Evolutionary conservation across 2,113 vertebrate species (phyloP).

Genomic region (Clarias batrachus): DNA sequence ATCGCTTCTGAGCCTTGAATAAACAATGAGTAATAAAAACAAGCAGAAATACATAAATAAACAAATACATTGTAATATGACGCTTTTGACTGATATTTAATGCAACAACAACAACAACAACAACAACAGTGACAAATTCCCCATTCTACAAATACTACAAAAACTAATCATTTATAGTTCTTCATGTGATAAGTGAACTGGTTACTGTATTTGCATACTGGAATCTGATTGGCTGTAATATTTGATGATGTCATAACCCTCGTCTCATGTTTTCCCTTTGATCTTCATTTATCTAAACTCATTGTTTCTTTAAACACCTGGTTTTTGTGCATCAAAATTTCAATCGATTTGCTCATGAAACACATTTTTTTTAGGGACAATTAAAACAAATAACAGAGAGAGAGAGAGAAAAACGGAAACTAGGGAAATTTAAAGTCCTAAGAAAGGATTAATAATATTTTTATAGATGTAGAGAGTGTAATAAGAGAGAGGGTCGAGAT

Average conservation of each 20-base stretch:
- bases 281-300: not conserved
- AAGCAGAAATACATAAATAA: not conserved
- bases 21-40: not conserved
- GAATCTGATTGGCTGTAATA: constrained; percentile 4
- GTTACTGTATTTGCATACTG: not conserved
- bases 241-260: constrained; percentile 6
- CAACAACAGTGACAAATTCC: not conserved
- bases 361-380: not conserved
- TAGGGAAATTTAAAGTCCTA: not conserved
- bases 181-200: not conserved
- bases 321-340: not conserved
- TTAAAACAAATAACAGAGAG: not conserved
- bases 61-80: not conserved
- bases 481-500: not conserved
- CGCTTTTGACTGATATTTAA: not conserved
- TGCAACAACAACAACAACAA: not conserved
- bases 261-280: not conserved
- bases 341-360: not conserved
- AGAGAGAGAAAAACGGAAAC: too few relatives aligned
- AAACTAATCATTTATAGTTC: not conserved
- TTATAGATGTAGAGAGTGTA: not conserved
- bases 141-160: not conserved
- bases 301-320: not conserved
- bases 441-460: not conserved
- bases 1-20: not conserved